phyloP scores from a whole-genome alignment of 2,888 invertebrate species.

The Selenia dentaria region DNA sequence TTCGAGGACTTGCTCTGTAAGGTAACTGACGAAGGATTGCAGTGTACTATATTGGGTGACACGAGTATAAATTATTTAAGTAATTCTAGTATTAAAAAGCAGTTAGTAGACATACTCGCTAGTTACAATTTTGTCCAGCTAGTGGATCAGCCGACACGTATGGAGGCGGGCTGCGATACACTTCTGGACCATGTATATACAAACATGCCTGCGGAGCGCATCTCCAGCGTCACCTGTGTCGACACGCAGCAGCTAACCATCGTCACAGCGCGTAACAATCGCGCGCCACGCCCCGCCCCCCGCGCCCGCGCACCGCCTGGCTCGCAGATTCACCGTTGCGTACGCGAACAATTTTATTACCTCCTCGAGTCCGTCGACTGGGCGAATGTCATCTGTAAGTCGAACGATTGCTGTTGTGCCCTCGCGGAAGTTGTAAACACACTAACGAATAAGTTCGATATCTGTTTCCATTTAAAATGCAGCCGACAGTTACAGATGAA shows the following conservation, averaged over 20 bases:
- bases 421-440: background rate
- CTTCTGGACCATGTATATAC: constrained; percentile 10
- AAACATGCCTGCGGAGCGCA: constrained; percentile 3
- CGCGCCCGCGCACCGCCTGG: background rate
- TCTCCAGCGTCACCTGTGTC: background rate
- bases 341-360: background rate
- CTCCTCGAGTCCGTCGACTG: background rate
- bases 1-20: too few species aligned
- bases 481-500: background rate
- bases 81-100: too few species aligned
- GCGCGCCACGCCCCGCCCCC: background rate
- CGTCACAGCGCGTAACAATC: background rate
- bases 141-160: background rate
- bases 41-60: too few species aligned
- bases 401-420: background rate
- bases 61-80: too few species aligned
- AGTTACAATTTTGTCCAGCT: background rate
- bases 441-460: background rate
- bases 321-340: background rate
- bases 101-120: too few species aligned
- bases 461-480: background rate
- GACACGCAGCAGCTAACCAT: constrained; percentile 3
- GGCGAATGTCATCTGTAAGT: background rate
- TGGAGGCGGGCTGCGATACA: constrained; percentile 1
- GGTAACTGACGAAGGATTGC: too few species aligned